These are phyloP conservation scores for Phorcus lineatus DNA, from an alignment of 2,888 invertebrate genomes.

Conservation along the genomic window DNA sequence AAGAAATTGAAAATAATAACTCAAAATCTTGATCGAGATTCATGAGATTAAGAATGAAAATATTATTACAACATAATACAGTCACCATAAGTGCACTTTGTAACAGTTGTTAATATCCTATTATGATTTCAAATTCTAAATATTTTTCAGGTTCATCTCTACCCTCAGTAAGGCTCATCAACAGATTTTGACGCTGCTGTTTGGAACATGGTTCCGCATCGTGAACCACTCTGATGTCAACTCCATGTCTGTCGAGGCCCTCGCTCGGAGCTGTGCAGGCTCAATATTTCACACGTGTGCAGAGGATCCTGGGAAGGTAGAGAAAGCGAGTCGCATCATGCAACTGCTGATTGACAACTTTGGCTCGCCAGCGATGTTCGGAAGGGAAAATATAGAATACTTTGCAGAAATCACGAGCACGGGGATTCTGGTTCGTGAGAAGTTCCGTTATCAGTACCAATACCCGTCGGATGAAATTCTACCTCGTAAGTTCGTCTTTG, in stretches of 20 bases:
- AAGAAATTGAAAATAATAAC: too few relatives aligned
- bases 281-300: conserved; percentile 75
- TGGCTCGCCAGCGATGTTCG: conserved; percentile 95
- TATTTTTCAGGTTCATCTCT: conserved; percentile 86
- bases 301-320: conserved; percentile 69
- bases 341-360: conserved; percentile 98
- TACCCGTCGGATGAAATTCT: conserved; percentile 66
- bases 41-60: too few relatives aligned
- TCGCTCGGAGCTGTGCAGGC: conserved; percentile 74
- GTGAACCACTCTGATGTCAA: conserved; percentile 73
- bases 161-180: conserved; percentile 80
- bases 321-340: conserved; percentile 91
- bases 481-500: conserved; percentile 61
- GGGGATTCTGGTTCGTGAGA: conserved; percentile 72
- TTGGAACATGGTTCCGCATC: conserved; percentile 87
- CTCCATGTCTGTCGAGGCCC: conserved; percentile 75
- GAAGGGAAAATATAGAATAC: conserved; percentile 77
- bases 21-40: too few relatives aligned
- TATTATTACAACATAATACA: too few relatives aligned
- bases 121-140: too few relatives aligned
- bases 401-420: conserved; percentile 73
- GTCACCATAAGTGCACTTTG: too few relatives aligned
- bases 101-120: too few relatives aligned
- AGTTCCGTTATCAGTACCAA: conserved; percentile 72
- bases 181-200: conserved; percentile 92